Base-by-base conservation (phyloP, 1,140 invertebrate species). In the Bicyclus anynana region DNA sequence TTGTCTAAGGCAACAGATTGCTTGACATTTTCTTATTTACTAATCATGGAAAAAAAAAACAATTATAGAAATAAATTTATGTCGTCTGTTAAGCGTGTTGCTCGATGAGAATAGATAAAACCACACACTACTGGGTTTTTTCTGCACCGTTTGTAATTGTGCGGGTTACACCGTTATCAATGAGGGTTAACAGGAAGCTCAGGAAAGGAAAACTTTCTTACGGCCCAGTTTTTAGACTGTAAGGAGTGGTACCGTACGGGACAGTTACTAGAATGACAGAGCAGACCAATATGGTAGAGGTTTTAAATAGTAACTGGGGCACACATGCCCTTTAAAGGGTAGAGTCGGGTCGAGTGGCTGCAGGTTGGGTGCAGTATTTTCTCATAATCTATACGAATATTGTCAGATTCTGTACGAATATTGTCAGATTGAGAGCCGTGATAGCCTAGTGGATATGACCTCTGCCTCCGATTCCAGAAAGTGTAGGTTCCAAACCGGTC, bases 251-350 rank as follows among this genome's bases (percentile, higher is more conserved):
- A 62, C 59, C 53, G 59, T 62, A 47, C 53, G 18, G 23, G 46
- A 56, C 59, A 56, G 59, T 52, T 44, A 33, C 29, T 7, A 12
- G 29, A 54, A 62, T 59, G 56, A 59, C 42, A 53, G 56, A 59
- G 47, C 10, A 5, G 14, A 33, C 59, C 51, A 38, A 56, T 62
- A 62, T 47, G 59, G 59, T 18, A n/a, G 23, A 21, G 53, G 37
- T 56, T 62, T 60, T 49, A 54, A 56, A 62, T 56, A 59, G 48
- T 52, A 62, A 56, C 42, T 62, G 53, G 59, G 54, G 38, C 59
- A 50, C 26, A 17, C 40, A 46, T 38, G 40, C 56, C 49, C 49
- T 57, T 55, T 42, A 27, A 57, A n/a, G 53, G 47, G 47, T 20
- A 12, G 14, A 21, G 13, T 23, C 20, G 10, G 5, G 40, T 44